Conservation (phyloP, 2,113 vertebrate genomes). For the cat (Felis catus) region F.catus_Fca126_mat1.0 CM031416.1:82724501-82725000, state of each 20-base stretch:
- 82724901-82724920: background rate
- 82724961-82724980: conserved; percentile 35
- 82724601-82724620: background rate
- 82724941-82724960: background rate
- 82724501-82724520: background rate
- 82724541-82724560: background rate
- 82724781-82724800: background rate
- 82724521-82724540: background rate
- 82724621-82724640: background rate
- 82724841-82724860: background rate
- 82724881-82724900: conserved; percentile 17
- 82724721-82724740: background rate
- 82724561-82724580: background rate
- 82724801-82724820: background rate
- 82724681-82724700: background rate
- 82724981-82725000: background rate
- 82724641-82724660: background rate
- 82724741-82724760: background rate
- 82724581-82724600: background rate
- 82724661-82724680: background rate
- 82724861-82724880: background rate
- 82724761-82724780: background rate
- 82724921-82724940: conserved; percentile 21
- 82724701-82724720: background rate
- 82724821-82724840: background rate